phyloP scores from a whole-genome alignment of 2,888 invertebrate species.

The Scelioninae gen. 1 region DNA sequence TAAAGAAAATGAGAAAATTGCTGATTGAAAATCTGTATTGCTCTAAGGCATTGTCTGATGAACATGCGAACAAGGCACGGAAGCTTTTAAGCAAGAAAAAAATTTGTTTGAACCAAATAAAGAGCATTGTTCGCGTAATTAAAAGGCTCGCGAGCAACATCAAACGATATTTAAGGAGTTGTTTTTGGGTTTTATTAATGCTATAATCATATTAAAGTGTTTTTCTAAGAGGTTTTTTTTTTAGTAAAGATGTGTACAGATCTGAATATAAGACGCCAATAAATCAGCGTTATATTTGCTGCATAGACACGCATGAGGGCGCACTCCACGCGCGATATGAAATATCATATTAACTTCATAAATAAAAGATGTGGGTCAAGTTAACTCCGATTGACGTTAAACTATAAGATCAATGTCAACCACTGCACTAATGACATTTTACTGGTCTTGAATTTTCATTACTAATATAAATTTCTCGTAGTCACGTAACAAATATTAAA shows the following conservation, averaged over 20 bases:
- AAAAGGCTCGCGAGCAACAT: not conserved
- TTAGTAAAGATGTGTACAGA: not conserved
- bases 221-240: not conserved
- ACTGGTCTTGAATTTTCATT: slow-evolving; percentile 14
- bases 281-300: slow-evolving; percentile 14
- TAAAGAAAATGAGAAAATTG: too few species aligned
- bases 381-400: slow-evolving; percentile 28
- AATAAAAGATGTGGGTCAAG: slow-evolving; percentile 48
- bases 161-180: not conserved
- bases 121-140: too few species aligned
- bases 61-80: too few species aligned
- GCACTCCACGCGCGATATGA: not conserved
- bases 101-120: too few species aligned
- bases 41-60: too few species aligned
- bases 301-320: slow-evolving; percentile 2
- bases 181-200: too few species aligned
- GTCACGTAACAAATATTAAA: too few species aligned
- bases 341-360: slow-evolving; percentile 21
- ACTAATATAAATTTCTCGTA: slow-evolving; percentile 22
- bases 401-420: slow-evolving; percentile 46
- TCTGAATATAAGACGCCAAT: slow-evolving; percentile 17
- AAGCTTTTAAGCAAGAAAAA: too few species aligned
- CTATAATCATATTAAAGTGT: not conserved
- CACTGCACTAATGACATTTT: slow-evolving; percentile 17
- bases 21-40: too few species aligned